Evolutionary conservation across 2,888 invertebrate genomes (phyloP).

Genomic region (Aphodius granarius): DNA sequence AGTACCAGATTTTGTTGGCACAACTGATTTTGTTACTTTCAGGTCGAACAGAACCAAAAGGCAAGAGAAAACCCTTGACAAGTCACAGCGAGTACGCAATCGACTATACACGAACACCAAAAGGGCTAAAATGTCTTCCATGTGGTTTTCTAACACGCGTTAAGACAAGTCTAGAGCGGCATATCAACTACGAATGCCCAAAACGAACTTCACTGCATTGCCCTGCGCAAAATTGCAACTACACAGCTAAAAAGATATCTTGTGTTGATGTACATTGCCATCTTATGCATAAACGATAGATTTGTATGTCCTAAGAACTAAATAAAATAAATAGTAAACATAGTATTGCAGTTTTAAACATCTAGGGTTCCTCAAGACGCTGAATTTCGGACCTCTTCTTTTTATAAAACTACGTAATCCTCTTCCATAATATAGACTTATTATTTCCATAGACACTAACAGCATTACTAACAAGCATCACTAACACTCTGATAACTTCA

Average conservation of each 20-base stretch:
- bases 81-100: neutral
- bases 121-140: neutral
- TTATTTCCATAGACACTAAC: neutral
- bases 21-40: neutral
- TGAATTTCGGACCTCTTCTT: neutral
- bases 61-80: neutral
- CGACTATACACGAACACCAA: neutral
- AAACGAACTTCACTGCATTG: neutral
- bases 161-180: neutral
- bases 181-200: neutral
- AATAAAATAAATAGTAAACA: too few species aligned
- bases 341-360: neutral
- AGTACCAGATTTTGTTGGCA: too few species aligned
- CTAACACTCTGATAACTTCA: too few species aligned
- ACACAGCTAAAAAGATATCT: neutral
- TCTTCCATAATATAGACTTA: too few species aligned
- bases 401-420: too few species aligned
- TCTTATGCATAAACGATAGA: neutral
- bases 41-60: neutral
- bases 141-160: neutral
- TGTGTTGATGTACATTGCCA: neutral
- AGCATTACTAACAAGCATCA: too few species aligned
- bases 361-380: neutral
- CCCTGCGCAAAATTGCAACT: neutral
- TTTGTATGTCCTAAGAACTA: neutral